phyloP scores from a whole-genome alignment of 2,888 invertebrate genomes.

The Villa cingulata region DNA sequence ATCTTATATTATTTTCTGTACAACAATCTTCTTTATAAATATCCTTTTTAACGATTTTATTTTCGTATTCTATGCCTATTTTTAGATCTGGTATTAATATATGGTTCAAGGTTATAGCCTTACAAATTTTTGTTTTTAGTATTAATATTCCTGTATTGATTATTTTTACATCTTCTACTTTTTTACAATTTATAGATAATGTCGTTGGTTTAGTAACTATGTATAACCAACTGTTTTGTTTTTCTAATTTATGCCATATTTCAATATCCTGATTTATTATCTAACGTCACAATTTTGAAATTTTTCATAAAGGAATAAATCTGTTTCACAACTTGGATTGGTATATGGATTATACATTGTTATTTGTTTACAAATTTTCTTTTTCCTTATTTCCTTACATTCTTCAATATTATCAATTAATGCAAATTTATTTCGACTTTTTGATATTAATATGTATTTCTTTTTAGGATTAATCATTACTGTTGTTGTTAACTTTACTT shows the following conservation, averaged over 20 bases:
- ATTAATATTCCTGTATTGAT: background rate
- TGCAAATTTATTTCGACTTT: background rate
- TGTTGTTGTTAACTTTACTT: background rate
- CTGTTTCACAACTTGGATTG: background rate
- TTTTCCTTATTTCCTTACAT: background rate
- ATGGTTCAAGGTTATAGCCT: background rate
- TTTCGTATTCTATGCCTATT: background rate
- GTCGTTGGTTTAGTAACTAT: background rate
- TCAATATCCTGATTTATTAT: background rate
- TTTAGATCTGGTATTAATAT: background rate
- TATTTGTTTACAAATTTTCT: background rate
- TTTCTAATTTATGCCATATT: constrained; percentile 2
- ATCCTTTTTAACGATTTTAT: background rate
- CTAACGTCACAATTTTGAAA: background rate
- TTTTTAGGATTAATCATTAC: background rate
- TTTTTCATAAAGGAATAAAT: background rate
- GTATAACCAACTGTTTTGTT: constrained; percentile 1
- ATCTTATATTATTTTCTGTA: constrained; percentile 4
- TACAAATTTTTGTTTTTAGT: constrained; percentile 1
- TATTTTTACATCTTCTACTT: background rate
- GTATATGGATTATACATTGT: background rate
- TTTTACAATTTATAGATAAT: background rate
- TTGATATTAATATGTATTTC: background rate
- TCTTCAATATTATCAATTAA: background rate
- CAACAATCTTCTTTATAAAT: constrained; percentile 2